These are phyloP conservation scores for Pantala flavescens DNA, from an alignment of 1,140 invertebrate genomes.

Conservation along the genomic window DNA sequence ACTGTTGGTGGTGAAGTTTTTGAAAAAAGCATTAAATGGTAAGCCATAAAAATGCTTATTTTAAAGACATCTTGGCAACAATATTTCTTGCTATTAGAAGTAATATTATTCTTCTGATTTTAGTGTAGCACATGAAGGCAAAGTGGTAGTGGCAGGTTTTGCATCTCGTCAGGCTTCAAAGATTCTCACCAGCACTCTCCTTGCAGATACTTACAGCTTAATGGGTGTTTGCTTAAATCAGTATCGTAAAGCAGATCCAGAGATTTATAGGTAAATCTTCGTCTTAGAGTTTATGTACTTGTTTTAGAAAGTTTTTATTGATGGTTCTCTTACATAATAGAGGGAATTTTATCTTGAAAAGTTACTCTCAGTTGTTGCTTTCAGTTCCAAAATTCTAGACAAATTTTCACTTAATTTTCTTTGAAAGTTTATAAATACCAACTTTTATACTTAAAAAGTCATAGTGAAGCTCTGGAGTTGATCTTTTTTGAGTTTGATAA, in stretches of 20 bases:
- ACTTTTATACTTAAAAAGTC: too few relatives aligned
- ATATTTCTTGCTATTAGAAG: background rate
- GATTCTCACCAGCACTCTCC: constrained; percentile 31
- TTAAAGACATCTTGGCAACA: background rate
- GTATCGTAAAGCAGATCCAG: constrained; percentile 37
- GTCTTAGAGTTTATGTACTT: too few relatives aligned
- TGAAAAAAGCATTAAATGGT: constrained; percentile 42
- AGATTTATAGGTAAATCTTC: constrained; percentile 41
- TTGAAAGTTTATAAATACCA: too few relatives aligned
- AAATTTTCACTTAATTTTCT: too few relatives aligned
- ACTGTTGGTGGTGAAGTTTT: constrained; percentile 47
- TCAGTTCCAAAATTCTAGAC: too few relatives aligned
- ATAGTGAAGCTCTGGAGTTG: too few relatives aligned
- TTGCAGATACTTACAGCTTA: constrained; percentile 36
- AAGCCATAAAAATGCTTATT: constrained; percentile 23
- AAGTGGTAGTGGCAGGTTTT: constrained; percentile 45
- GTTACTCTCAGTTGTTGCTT: too few relatives aligned
- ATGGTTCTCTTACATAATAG: too few relatives aligned
- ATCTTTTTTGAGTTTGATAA: too few relatives aligned
- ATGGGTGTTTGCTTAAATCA: constrained; percentile 44
- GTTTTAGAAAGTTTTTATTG: too few relatives aligned
- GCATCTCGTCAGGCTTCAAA: constrained; percentile 36
- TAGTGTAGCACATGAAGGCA: constrained; percentile 41
- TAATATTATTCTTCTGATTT: background rate
- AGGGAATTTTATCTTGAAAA: background rate